phyloP scores from a whole-genome alignment of 2,113 vertebrate genomes.

The Gorsachius goisagi region DNA sequence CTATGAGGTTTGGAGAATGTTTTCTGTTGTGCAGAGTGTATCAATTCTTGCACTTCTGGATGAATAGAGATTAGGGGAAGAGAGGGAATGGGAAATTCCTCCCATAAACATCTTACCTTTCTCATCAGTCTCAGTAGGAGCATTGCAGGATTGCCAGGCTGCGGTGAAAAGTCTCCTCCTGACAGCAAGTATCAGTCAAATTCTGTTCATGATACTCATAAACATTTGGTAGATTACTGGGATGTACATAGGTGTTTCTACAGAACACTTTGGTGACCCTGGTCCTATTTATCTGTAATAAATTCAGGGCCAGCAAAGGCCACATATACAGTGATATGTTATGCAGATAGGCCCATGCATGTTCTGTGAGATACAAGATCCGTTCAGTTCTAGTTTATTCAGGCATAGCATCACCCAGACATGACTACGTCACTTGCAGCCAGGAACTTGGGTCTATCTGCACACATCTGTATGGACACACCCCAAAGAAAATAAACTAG shows the following conservation, averaged over 20 bases:
- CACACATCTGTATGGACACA: background rate
- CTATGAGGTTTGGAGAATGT: background rate
- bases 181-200: background rate
- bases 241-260: background rate
- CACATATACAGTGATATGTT: rapidly evolving
- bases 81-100: background rate
- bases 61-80: background rate
- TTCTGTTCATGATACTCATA: background rate
- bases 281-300: background rate
- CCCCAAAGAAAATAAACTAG: background rate
- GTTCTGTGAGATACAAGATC: background rate
- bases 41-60: background rate
- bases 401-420: background rate
- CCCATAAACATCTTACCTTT: background rate
- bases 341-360: background rate
- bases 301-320: background rate
- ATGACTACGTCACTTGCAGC: background rate
- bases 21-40: background rate
- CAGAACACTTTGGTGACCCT: background rate
- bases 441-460: background rate
- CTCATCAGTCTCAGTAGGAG: background rate
- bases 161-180: background rate
- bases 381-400: background rate
- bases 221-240: background rate
- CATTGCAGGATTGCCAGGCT: background rate